Evolutionary conservation across 2,797 vertebrate genomes (phyloP), one percentile per base, ranked within the genome.

Genomic region (Cirrhinus molitorella): DNA sequence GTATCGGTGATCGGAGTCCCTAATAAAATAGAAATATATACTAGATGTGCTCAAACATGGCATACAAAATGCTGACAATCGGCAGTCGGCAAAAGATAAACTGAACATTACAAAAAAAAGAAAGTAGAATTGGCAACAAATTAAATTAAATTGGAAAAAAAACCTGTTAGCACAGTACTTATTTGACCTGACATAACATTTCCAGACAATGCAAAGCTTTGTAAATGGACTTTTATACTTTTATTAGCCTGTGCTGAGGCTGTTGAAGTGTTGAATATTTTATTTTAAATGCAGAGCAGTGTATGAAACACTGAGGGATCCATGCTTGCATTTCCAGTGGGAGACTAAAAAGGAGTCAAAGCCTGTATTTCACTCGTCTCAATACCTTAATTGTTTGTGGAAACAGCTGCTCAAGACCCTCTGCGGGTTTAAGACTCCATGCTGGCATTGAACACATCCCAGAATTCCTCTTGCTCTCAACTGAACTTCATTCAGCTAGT

Each of bases 401-500:
- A 81, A 87, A 78, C 85, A 88, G 87, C 85, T 85, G 87, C 79
- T 79, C 53, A 83, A 57, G 34, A 28, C 67, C 83, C 81, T 86
- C 85, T 88, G 83, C 16, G 55, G 67, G 83, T 80, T 78, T 88
- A 68, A 66, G 77, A 74, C 67, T 37, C 37, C 55, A 55, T 79
- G 67, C 57, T 74, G 72, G 67, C 80, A 81, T 40, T 84, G 51
- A 65, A 72, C 75, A 31, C 31, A 66, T 59, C 66, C 72, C 47
- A 66, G 72, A 53, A 74, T 75, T 74, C 59, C 77, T 75, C 43
- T 80, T 65, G 57, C 43, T 31, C 40, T 68, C 53, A 57, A 34
- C 34, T 73, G 80, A 86, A 78, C 67, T 23, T 82, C 25, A 72
- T 82, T 82, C 34, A 79, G 49, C 63, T 67, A 57, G 53, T 73